Evolutionary conservation across 2,113 vertebrate genomes (phyloP).

Genomic region (Tragulus kanchil): DNA sequence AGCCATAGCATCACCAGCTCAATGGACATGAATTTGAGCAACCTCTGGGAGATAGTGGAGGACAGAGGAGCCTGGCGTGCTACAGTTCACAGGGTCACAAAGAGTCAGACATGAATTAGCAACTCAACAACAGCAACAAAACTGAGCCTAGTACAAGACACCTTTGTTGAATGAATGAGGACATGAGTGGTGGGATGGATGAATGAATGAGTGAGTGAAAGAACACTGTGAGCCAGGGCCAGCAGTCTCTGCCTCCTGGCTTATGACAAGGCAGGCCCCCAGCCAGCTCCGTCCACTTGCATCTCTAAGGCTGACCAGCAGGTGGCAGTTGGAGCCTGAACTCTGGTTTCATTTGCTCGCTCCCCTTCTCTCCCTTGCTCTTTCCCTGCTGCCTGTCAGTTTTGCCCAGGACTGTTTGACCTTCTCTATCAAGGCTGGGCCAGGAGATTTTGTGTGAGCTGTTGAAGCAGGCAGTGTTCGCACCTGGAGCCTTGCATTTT

Average conservation of each 20-base stretch:
- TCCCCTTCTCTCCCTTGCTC: neutral
- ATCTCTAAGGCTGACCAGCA: slow-evolving; percentile 60
- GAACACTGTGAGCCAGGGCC: neutral
- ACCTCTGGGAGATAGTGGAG: neutral
- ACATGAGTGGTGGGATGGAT: neutral
- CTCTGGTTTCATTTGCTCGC: neutral
- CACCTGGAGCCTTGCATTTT: slow-evolving; percentile 40
- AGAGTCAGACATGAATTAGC: neutral
- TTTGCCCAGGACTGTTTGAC: slow-evolving; percentile 6
- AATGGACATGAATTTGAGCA: neutral
- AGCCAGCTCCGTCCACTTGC: neutral
- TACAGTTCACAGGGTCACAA: neutral
- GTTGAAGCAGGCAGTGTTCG: neutral
- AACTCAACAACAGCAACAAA: neutral
- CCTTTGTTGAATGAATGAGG: slow-evolving; percentile 12
- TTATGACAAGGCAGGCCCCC: neutral
- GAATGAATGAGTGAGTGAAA: neutral
- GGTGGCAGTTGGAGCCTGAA: slow-evolving; percentile 70
- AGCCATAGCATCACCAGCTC: neutral
- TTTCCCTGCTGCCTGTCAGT: neutral
- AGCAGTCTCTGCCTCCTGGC: neutral
- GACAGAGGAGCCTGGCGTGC: neutral
- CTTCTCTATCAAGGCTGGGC: neutral
- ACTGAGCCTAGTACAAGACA: neutral
- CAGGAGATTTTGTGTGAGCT: slow-evolving; percentile 21